Percentiles rank a stretch among this genome's conserved stretches.
These are phyloP conservation scores for Pseudomyrmex sp. DNA, from an alignment of 1,140 invertebrate genomes.

Conservation along the genomic window DNA sequence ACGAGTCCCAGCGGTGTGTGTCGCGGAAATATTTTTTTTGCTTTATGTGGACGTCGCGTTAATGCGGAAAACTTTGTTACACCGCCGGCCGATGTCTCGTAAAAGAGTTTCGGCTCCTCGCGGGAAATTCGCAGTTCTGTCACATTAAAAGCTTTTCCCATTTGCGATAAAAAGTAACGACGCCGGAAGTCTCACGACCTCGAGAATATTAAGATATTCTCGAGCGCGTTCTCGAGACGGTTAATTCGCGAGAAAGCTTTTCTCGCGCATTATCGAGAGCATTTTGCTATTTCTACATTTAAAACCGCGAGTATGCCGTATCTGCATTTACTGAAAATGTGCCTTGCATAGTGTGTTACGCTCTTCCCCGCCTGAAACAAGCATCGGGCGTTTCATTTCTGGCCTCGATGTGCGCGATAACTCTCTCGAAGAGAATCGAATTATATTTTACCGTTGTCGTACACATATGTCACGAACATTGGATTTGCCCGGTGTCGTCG, in stretches of 20 bases:
- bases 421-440: slow-evolving; percentile 44
- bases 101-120: slow-evolving; percentile 54
- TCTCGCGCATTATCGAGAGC: not conserved
- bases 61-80: slow-evolving; percentile 58
- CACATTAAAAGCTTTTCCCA: slow-evolving; percentile 37
- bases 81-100: slow-evolving; percentile 21
- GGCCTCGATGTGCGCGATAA: not conserved
- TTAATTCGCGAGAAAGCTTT: not conserved
- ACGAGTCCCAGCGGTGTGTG: slow-evolving; percentile 25
- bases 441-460: slow-evolving; percentile 40
- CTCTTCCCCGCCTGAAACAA: not conserved
- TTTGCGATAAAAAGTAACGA: slow-evolving; percentile 42
- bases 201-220: slow-evolving; percentile 6
- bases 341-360: too few relatives aligned
- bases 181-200: not conserved
- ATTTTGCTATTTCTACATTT: not conserved
- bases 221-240: not conserved
- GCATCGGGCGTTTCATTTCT: slow-evolving; percentile 21
- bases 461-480: slow-evolving; percentile 37
- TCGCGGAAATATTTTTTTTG: slow-evolving; percentile 31
- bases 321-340: not conserved
- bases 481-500: slow-evolving; percentile 19
- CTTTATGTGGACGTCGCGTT: slow-evolving; percentile 32
- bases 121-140: slow-evolving; percentile 46
- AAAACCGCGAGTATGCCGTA: not conserved